A percentile compares a stretch with the other conserved stretches of the same genome.
phyloP scores from a whole-genome alignment of 2,888 invertebrate genomes.

The Dilophus febrilis region DNA sequence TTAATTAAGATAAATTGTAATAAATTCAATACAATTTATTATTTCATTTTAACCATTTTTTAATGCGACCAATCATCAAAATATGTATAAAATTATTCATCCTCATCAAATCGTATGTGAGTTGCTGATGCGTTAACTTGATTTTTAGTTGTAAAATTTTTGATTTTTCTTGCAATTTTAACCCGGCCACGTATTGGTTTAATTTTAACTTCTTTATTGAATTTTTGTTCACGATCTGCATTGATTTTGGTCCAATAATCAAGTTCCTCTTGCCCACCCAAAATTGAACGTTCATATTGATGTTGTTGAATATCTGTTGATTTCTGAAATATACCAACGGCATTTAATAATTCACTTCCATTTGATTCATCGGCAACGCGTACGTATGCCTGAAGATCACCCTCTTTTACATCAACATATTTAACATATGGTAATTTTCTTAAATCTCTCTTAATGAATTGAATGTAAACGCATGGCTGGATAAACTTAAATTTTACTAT shows the following conservation, averaged over 20 bases:
- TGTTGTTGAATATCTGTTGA: too few relatives aligned
- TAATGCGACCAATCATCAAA: too few relatives aligned
- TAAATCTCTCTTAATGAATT: constrained; percentile 50
- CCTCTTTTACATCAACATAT: constrained; percentile 67
- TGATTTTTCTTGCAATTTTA: constrained; percentile 13
- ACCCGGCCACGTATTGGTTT: constrained; percentile 24
- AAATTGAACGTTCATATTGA: constrained; percentile 21
- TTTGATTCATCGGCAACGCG: constrained; percentile 40
- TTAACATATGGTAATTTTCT: constrained; percentile 45
- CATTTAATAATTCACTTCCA: constrained; percentile 24
- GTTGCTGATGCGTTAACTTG: constrained; percentile 14
- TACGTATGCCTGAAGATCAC: constrained; percentile 46
- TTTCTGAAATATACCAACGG: too few relatives aligned
- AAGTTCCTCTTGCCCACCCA: constrained; percentile 49
- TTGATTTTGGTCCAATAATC: constrained; percentile 67
- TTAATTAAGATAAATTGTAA: too few relatives aligned
- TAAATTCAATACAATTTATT: too few relatives aligned
- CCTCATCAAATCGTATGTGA: constrained; percentile 24
- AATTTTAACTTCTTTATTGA: constrained; percentile 23
- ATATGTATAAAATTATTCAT: too few relatives aligned
- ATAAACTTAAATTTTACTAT: constrained; percentile 52
- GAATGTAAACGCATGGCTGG: constrained; percentile 48
- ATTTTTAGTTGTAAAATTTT: background rate
- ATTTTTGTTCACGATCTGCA: constrained; percentile 32
- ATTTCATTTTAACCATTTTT: too few relatives aligned